Conservation (phyloP, 1,140 invertebrate species). For the Wasmannia auropunctata region DNA sequence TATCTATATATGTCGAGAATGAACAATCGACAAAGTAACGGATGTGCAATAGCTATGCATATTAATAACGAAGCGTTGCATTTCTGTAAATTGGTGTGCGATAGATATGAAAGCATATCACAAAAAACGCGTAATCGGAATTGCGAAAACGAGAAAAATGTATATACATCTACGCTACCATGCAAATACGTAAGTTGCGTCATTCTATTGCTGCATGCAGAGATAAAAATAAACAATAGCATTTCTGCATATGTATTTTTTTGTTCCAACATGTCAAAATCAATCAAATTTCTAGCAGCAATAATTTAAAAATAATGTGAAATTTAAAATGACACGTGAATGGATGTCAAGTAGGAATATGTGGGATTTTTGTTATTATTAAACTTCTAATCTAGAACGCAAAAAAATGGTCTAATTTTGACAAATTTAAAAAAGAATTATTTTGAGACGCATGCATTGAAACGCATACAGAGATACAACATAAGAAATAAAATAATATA, state of each 20-base stretch:
- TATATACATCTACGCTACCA: not conserved
- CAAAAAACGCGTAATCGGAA: slow-evolving; percentile 1
- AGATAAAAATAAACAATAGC: not conserved
- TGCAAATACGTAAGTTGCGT: not conserved
- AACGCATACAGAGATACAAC: too few relatives aligned
- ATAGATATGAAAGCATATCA: slow-evolving; percentile 3
- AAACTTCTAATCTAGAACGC: not conserved
- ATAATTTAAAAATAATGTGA: not conserved
- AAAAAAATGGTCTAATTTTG: not conserved
- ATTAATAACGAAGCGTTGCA: slow-evolving; percentile 15
- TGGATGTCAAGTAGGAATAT: not conserved
- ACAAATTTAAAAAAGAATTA: not conserved
- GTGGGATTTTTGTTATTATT: not conserved
- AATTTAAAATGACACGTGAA: not conserved
- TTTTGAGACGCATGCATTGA: too few relatives aligned
- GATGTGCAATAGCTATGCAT: not conserved
- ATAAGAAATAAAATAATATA: too few relatives aligned
- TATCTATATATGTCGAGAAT: not conserved
- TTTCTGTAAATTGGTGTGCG: slow-evolving; percentile 12
- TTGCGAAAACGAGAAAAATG: slow-evolving; percentile 7
- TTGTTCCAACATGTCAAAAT: not conserved
- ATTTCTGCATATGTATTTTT: not conserved
- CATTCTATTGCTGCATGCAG: not conserved
- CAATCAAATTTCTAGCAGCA: not conserved
- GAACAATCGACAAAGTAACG: slow-evolving; percentile 28